phyloP scores from a whole-genome alignment of 2,888 invertebrate genomes.

The Sinopyrophorus schimmeli region DNA sequence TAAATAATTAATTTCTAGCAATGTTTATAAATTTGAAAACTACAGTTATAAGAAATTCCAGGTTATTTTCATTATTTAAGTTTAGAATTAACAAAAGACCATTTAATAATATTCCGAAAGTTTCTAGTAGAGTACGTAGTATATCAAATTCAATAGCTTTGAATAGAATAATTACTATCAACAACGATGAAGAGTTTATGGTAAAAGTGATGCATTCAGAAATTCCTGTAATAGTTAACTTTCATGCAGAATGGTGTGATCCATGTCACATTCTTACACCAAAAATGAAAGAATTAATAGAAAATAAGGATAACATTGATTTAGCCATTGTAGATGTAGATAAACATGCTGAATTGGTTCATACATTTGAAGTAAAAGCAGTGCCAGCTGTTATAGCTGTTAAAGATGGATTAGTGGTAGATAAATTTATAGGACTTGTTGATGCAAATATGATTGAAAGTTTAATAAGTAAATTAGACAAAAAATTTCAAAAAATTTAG shows the following conservation, averaged over 20 bases:
- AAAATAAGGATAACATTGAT: slow-evolving; percentile 71
- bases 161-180: slow-evolving; percentile 59
- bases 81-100: not conserved
- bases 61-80: slow-evolving; percentile 3
- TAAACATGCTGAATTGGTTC: slow-evolving; percentile 77
- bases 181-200: slow-evolving; percentile 76
- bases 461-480: slow-evolving; percentile 67
- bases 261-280: slow-evolving; percentile 87
- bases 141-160: slow-evolving; percentile 38
- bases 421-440: slow-evolving; percentile 86
- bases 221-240: slow-evolving; percentile 86
- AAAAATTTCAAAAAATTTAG: slow-evolving; percentile 40
- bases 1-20: slow-evolving; percentile 10
- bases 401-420: slow-evolving; percentile 78
- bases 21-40: slow-evolving; percentile 7
- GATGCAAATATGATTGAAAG: slow-evolving; percentile 80
- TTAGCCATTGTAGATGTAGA: slow-evolving; percentile 84
- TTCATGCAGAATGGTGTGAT: slow-evolving; percentile 91
- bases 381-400: slow-evolving; percentile 83
- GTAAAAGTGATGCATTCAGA: slow-evolving; percentile 82
- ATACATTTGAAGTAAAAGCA: slow-evolving; percentile 81
- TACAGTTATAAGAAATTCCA: not conserved
- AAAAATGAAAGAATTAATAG: slow-evolving; percentile 75
- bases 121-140: slow-evolving; percentile 15
- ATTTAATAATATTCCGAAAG: slow-evolving; percentile 1